These are phyloP conservation scores for Steinernema khuongi DNA, from an alignment of 1,140 invertebrate genomes.

Conservation along the genomic window DNA sequence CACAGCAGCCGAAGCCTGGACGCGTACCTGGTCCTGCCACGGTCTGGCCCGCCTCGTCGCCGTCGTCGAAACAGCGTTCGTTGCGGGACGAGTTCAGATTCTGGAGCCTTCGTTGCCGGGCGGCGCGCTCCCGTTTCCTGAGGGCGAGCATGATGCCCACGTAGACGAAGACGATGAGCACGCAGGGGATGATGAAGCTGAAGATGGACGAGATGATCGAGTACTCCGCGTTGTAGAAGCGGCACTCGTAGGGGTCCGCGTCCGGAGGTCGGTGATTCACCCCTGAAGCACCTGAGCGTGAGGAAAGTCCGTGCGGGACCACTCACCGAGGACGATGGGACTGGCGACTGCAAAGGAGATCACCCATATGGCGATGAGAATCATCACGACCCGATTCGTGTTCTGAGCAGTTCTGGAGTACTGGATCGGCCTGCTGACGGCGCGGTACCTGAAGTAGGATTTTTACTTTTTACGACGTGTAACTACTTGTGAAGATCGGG, in stretches of 20 bases:
- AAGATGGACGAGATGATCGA: conserved; percentile 93
- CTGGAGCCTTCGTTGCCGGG: conserved; percentile 25
- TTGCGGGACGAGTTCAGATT: conserved; percentile 9
- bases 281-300: conserved; percentile 30
- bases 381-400: conserved; percentile 85
- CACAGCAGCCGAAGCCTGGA: neutral
- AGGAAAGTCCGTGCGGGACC: neutral
- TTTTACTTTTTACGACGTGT: too few species aligned
- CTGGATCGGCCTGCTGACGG: conserved; percentile 95
- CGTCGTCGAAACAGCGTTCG: conserved; percentile 22
- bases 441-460: conserved; percentile 77
- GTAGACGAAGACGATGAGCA: conserved; percentile 56
- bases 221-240: conserved; percentile 96
- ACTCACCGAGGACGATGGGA: conserved; percentile 85
- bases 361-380: conserved; percentile 88
- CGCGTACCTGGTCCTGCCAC: conserved; percentile 52
- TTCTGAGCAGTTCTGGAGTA: conserved; percentile 94
- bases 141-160: conserved; percentile 49
- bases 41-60: conserved; percentile 51
- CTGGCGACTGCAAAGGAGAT: conserved; percentile 92
- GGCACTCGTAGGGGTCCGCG: conserved; percentile 64
- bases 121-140: conserved; percentile 44
- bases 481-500: too few species aligned
- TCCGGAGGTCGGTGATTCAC: conserved; percentile 50
- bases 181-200: conserved; percentile 95